phyloP scores from a whole-genome alignment of 2,113 vertebrate species.

The Emydura subglobosa region DNA sequence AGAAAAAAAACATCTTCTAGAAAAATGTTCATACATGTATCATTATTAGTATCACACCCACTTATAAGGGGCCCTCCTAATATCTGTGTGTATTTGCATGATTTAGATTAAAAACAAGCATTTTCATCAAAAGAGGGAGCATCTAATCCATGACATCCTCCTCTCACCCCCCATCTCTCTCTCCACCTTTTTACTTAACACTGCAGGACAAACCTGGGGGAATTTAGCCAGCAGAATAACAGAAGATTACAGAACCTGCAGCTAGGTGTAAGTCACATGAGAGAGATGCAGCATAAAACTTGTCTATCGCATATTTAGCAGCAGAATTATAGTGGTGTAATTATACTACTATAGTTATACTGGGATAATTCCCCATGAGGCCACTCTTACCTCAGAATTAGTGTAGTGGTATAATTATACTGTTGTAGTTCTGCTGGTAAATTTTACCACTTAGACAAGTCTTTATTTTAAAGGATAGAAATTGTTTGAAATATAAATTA shows the following conservation, averaged over 20 bases:
- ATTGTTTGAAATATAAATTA: neutral
- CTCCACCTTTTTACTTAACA: rapidly evolving
- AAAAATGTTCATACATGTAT: rapidly evolving
- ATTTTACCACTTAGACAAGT: neutral
- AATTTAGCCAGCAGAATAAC: neutral
- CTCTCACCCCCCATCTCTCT: no score
- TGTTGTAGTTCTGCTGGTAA: neutral
- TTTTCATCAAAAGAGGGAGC: neutral
- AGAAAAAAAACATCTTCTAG: neutral
- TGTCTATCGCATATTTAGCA: neutral
- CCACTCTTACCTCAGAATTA: neutral
- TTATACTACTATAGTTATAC: neutral
- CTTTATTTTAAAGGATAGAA: conserved; percentile 57
- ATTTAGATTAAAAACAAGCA: neutral
- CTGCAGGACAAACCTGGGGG: neutral
- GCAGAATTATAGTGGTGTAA: neutral
- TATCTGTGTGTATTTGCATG: rapidly evolving
- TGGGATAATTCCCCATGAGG: neutral
- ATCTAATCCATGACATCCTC: neutral
- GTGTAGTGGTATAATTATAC: neutral
- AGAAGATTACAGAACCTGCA: neutral
- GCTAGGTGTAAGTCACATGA: neutral
- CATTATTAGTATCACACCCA: neutral
- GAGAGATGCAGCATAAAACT: neutral
- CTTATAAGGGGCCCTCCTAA: rapidly evolving